Evolutionary conservation across 2,113 vertebrate species (phyloP), one percentile per base, ranked within the genome.

Genomic region (Cyprinus carpio): DNA sequence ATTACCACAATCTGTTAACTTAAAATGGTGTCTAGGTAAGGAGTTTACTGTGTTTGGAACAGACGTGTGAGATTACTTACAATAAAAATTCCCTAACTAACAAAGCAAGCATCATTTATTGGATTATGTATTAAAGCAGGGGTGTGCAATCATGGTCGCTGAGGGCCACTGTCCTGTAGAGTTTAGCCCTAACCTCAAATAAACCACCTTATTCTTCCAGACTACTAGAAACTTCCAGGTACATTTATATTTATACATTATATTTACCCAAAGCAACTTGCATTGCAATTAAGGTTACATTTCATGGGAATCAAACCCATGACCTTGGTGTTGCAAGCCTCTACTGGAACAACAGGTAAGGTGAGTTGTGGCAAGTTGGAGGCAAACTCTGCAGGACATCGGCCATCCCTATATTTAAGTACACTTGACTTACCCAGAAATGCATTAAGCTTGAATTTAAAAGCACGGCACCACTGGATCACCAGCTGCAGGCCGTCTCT

Each of bases 401-500:
- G 31, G 4, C n/a, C 37, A 43, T 23, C 23, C 37, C 37, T 43
- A 7, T 31, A 71, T 69, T 40, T 0, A 18, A 51, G 49, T 7
- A 31, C 25, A 20, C n/a, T 25, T 67, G 31, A 91, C 96, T 95
- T 91, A 98, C 98, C 97, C 6, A 98, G 94, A 92, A 96, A 99
- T 4, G 95, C 95, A 86, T 93, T 90, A 20, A 97, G 92, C 80
- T 91, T 96, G 89, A 97, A 98, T 82, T 95, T 96, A 86, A 99
- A 91, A 88, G 96, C 96, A 0, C 98, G 97, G 88, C 97, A 97
- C 98, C 98, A 99, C 90, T 99, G 97, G 31, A 97, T 95, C 81
- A 96, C 94, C 89, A 98, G 93, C 56, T 96, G 94, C 64, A 99
- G 92, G 49, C 96, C 96, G 23, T 98, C 97, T 0, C 94, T 34